phyloP scores from a whole-genome alignment of 1,140 invertebrate species.

The Drosophila bocqueti region DNA sequence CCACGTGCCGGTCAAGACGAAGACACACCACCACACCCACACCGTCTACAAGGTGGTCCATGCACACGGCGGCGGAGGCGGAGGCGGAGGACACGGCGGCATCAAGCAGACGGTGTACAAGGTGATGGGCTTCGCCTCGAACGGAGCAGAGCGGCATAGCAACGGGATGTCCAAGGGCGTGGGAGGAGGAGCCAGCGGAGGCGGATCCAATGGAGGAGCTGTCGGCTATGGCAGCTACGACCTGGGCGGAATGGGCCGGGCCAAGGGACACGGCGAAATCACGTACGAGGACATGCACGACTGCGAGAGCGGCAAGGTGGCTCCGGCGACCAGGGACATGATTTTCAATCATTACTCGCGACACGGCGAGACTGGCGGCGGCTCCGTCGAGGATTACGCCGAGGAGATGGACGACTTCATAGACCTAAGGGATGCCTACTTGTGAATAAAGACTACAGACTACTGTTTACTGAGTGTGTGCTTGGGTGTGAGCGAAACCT shows the following conservation, averaged over 20 bases:
- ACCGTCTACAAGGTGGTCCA: slow-evolving; percentile 76
- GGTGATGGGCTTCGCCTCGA: slow-evolving; percentile 59
- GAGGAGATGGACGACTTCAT: slow-evolving; percentile 79
- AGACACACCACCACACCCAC: slow-evolving; percentile 80
- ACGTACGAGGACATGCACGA: slow-evolving; percentile 76
- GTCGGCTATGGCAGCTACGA: slow-evolving; percentile 34
- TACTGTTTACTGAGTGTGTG: slow-evolving; percentile 13
- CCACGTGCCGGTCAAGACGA: slow-evolving; percentile 78
- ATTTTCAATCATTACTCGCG: slow-evolving; percentile 80
- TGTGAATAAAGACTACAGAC: slow-evolving; percentile 67
- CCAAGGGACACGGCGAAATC: slow-evolving; percentile 67
- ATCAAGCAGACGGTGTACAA: slow-evolving; percentile 76
- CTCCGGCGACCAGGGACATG: slow-evolving; percentile 70
- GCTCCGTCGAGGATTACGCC: slow-evolving; percentile 51
- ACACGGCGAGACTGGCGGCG: slow-evolving; percentile 61
- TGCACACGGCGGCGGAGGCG: slow-evolving; percentile 26
- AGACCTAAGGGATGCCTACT: slow-evolving; percentile 76
- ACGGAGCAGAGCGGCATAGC: slow-evolving; percentile 19
- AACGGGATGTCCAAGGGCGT: slow-evolving; percentile 28
- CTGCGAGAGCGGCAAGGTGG: slow-evolving; percentile 70
- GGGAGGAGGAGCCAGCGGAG: slow-evolving; percentile 12
- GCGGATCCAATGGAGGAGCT: slow-evolving; percentile 11
- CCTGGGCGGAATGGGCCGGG: slow-evolving; percentile 44
- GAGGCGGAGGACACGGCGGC: slow-evolving; percentile 25
- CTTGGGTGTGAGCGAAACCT: slow-evolving; percentile 12